These are phyloP conservation scores for Rattus rattus DNA, from an alignment of 2,113 vertebrate genomes.

Conservation along the genomic window DNA sequence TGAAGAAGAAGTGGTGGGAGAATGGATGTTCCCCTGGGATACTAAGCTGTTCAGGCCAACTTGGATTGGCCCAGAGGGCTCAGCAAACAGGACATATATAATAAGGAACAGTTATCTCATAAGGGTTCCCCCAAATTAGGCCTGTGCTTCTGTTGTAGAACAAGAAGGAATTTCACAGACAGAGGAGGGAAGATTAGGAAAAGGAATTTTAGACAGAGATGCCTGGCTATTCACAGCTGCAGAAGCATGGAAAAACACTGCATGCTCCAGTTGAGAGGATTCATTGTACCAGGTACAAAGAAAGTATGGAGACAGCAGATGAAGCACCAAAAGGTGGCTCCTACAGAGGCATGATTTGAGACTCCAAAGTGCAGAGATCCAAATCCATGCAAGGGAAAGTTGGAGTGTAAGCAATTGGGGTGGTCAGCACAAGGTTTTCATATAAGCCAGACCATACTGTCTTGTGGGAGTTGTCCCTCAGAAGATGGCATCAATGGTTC, in stretches of 20 bases:
- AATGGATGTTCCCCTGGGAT: too few relatives aligned
- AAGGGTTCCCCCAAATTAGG: too few relatives aligned
- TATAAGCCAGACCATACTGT: background rate
- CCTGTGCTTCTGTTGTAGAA: too few relatives aligned
- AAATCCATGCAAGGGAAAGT: background rate
- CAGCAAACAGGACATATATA: too few relatives aligned
- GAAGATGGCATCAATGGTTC: background rate
- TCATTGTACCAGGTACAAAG: background rate
- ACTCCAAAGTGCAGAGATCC: background rate
- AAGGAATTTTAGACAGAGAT: background rate
- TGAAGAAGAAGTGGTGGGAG: too few relatives aligned
- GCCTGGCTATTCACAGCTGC: background rate
- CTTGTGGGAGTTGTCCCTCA: background rate
- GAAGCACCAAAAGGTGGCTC: background rate
- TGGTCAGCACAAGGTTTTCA: background rate
- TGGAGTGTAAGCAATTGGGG: background rate
- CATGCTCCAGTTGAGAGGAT: background rate
- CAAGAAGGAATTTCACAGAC: too few relatives aligned
- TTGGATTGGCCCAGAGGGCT: too few relatives aligned
- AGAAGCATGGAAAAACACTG: background rate
- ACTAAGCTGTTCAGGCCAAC: too few relatives aligned
- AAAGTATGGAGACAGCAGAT: background rate
- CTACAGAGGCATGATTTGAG: background rate
- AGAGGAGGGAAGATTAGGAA: background rate
- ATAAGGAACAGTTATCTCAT: too few relatives aligned